These are phyloP conservation scores for Dynastes hyllus DNA, from an alignment of 2,888 invertebrate genomes.

Conservation along the genomic window DNA sequence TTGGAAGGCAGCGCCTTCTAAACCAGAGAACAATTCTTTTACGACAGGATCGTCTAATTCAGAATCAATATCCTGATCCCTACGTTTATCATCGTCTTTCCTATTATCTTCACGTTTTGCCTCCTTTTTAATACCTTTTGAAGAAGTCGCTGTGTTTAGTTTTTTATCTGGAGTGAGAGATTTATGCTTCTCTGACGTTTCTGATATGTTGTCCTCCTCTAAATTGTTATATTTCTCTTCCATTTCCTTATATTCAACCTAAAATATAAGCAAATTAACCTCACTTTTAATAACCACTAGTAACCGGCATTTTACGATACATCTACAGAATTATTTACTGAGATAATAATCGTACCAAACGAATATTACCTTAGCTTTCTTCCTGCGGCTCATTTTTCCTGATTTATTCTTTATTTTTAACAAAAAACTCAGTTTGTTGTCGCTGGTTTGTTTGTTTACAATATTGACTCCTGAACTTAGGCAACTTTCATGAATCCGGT, in stretches of 20 bases:
- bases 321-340: neutral
- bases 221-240: constrained; percentile 79
- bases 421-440: constrained; percentile 36
- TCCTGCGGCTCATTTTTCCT: constrained; percentile 68
- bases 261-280: constrained; percentile 54
- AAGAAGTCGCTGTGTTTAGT: constrained; percentile 67
- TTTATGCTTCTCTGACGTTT: constrained; percentile 78
- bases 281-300: constrained; percentile 12
- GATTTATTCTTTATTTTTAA: constrained; percentile 34
- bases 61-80: constrained; percentile 78
- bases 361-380: constrained; percentile 67
- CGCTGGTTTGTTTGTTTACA: constrained; percentile 39
- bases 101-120: constrained; percentile 73
- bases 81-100: constrained; percentile 73
- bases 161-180: constrained; percentile 75
- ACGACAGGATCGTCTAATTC: constrained; percentile 80
- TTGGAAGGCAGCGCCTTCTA: constrained; percentile 96
- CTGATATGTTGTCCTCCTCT: constrained; percentile 77
- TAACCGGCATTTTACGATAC: neutral
- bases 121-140: constrained; percentile 71
- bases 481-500: neutral
- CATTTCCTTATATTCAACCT: constrained; percentile 80
- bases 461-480: neutral
- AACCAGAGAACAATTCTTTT: constrained; percentile 69
- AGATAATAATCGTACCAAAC: neutral